Evolutionary conservation across 2,113 vertebrate species (phyloP), one percentile per base, ranked within the genome.

Genomic region (Nothocercus nigrocapillus): DNA sequence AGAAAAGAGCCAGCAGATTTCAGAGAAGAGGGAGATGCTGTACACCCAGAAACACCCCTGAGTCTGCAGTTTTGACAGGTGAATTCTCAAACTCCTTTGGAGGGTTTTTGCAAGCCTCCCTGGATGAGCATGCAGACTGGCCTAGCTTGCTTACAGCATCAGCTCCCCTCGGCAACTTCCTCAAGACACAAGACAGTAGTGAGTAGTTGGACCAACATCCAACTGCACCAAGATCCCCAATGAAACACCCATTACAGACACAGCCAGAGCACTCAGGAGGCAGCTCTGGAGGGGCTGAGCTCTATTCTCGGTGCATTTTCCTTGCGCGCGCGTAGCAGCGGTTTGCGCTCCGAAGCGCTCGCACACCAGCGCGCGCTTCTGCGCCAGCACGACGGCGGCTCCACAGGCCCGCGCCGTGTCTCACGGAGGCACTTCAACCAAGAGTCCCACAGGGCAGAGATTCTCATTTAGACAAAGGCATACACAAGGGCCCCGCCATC

Each of bases 291-390:
- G 4, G 14, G 17, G 16, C 20, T 22, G 51, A 75, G 24, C n/a
- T 59, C 42, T 32, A 45, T 72, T 38, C 68, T 3, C 1, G 8
- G 22, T 85, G 12, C 12, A 34, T 34, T 85, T 45, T 42, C 24
- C 12, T 82, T 63, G 34, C 18, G 61, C 49, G 27, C 2, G 1
- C 0, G 0, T 3, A 36, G 54, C 18, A 64, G 5, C 44, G 74
- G 47, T 28, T 38, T 74, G 80, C 61, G 42, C 36, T 6, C 62
- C 64, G 18, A 68, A 36, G 36, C 10, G 7, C 4, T 22, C 42
- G 2, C 3, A 9, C 25, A 32, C 20, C 44, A 80, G 32, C 30
- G 16, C 22, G 12, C 2, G 5, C 47, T 64, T 49, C 24, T 8
- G 8, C 45, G 5, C 30, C 54, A 36, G 56, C 24, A 34, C 24